Base-by-base conservation (phyloP, 2,797 vertebrate species). In the Masticophis lateralis region DNA sequence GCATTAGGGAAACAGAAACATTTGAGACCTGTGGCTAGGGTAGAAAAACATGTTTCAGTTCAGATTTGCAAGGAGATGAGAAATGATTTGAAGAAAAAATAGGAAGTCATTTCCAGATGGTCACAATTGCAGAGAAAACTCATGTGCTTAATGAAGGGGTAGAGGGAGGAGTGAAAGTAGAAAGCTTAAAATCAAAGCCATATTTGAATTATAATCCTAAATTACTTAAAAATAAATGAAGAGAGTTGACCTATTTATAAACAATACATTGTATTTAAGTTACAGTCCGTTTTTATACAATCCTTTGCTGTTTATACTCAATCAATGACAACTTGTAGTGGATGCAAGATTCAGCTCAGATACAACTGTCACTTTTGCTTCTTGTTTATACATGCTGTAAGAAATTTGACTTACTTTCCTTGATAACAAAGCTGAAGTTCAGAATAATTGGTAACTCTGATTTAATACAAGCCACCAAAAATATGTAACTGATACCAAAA, bases 41-140 rank as follows among this genome's bases (percentile, higher is more conserved):
- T 95, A 97, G 89, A 95, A 97, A 97, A 97, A 95, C 95, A 88
- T 93, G 0, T 96, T 96, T 96, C 91, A 87, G 92, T 96, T 91
- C 95, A 96, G 95, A 95, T 96, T 95, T 92, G 88, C 92, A 96
- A 95, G 94, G 94, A 96, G 95, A 93, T 94, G 94, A 93, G 86
- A 95, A 96, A 87, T 90, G 51, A 14, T 89, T 87, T 92, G 92
- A 88, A 74, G 86, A 90, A 87, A 47, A 55, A 88, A 94, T 91
- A 93, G 95, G 94, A 95, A 95, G 95, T 94, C 88, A 60, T 87
- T 92, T 96, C 94, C 96, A 95, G 94, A 95, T 95, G 94, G 93
- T 92, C 88, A 63, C 90, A 57, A 83, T 89, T 92, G 53, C 59
- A 20, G 25, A 57, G 92, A 94, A 88, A 89, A 83, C 89, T 92